Base-by-base conservation (phyloP, 2,797 vertebrate species). In the Spizella passerina region DNA sequence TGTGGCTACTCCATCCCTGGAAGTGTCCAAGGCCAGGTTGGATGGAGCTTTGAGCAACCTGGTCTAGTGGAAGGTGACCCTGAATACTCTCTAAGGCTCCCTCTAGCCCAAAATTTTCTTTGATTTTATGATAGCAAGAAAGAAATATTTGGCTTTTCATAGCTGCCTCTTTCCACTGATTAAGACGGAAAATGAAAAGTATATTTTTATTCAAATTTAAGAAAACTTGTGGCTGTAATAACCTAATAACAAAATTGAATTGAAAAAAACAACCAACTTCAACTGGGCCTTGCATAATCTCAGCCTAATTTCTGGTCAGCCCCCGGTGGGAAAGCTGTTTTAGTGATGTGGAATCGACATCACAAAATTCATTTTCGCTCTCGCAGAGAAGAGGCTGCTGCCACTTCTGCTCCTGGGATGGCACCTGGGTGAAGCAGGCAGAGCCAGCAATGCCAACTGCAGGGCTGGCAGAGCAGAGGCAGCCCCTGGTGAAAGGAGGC, bases 31-130 rank as follows among this genome's bases (percentile, higher is more conserved):
- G 22, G 14, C 14, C 53, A 68, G 44, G 5, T 0, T 78, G 41
- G 49, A 34, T 7, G 10, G 14, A 6, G 7, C 23, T 84, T 3
- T 19, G 63, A 60, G 9, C 10, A 68, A 2, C 8, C 4, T 79
- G 23, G 4, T 14, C 4, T 3, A 4, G 2, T 56, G 53, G 9
- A 9, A 71, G 5, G 2, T 41, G 22, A 8, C 20, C 15, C 24
- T 59, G 10, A 10, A 2, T 29, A 4, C 2, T n/a, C 5, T 77
- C 52, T 63, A 32, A 63, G 6, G 6, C 27, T 1, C 2, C 5
- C 26, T 17, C 39, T 29, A 14, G 4, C 5, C 6, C 14, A 64
- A 78, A 71, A 4, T 1, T 7, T 56, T 22, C 3, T 39, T 9
- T 55, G 22, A 43, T 70, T 57, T 34, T 41, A 0, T 27, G 29